Base-by-base conservation (phyloP, 1,140 invertebrate species). In the Bombus picipes region DNA sequence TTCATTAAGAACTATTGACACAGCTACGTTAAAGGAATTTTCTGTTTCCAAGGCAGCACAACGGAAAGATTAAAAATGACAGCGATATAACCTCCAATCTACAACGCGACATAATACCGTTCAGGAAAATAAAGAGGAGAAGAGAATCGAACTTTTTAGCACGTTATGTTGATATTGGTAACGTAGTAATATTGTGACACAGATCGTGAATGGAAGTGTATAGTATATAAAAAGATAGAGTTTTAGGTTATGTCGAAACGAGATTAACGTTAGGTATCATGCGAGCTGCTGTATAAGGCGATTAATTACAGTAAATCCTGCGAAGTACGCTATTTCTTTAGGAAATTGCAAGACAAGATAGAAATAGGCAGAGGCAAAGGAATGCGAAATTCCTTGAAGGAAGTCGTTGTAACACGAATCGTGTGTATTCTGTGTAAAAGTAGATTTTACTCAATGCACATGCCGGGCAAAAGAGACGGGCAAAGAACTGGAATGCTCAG, bases 401-500 rank as follows among this genome's bases (percentile, higher is more conserved):
- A 71, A 41, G 12, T 28, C 70, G 12, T 10, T 8, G 37, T 41
- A 41, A 71, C 68, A 43, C 28, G 25, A 72, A 72, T n/a, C 12
- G 28, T 43, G 28, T 6, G 39, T 18, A 10, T 53, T 71, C 47
- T 32, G 34, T 25, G 65, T 71, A 75, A 82, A 82, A 37, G 66
- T 73, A 72, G 43, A 82, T 43, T 43, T 87, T 70, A 88, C 80
- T 75, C 37, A 41, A 70, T 59, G 62, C 66, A 68, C 53, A 80
- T 71, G 81, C 10, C 59, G 66, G 22, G 28, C 15, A 32, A 66
- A 39, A 39, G 39, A 72, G 10, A 25, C 72, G 25, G 43, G 53
- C 84, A 76, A 53, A 88, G 87, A 91, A 89, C 82, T 82, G 86
- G 88, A 90, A 93, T 92, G 90, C 86, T 86, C 77, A 91, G 91